phyloP scores from a whole-genome alignment of 1,140 invertebrate species.

The Psilanteris sp. region DNA sequence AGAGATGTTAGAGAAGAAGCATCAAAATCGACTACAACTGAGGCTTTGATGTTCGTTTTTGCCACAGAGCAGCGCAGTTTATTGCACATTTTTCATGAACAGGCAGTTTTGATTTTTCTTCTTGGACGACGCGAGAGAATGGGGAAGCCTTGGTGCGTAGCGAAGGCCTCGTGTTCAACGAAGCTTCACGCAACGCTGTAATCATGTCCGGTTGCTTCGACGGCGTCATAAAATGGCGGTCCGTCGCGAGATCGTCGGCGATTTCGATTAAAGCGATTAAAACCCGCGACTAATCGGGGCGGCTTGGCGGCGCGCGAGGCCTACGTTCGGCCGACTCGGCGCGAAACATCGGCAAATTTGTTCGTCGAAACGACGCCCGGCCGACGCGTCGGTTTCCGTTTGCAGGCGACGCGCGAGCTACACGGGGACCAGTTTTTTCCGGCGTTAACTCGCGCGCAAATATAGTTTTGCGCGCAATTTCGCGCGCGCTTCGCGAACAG shows the following conservation, averaged over 20 bases:
- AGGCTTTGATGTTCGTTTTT: too few species aligned
- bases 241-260: constrained; percentile 16
- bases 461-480: too few species aligned
- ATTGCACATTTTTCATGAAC: constrained; percentile 28
- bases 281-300: constrained; percentile 13
- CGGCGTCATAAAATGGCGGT: constrained; percentile 58
- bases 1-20: too few species aligned
- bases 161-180: constrained; percentile 78
- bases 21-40: too few species aligned
- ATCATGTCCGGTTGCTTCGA: constrained; percentile 77
- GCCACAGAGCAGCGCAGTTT: too few species aligned
- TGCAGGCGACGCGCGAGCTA: too few species aligned
- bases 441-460: too few species aligned
- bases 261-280: constrained; percentile 33
- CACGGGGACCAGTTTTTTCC: too few species aligned
- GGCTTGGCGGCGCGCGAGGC: too few species aligned
- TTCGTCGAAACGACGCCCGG: not conserved
- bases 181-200: constrained; percentile 77
- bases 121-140: constrained; percentile 48
- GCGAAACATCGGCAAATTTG: too few species aligned
- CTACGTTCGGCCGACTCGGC: too few species aligned
- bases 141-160: constrained; percentile 76
- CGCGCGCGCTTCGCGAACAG: too few species aligned
- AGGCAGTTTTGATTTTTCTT: constrained; percentile 47
- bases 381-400: constrained; percentile 1